Conservation (phyloP, 2,113 vertebrate species). For the Urocolius indicus region DNA sequence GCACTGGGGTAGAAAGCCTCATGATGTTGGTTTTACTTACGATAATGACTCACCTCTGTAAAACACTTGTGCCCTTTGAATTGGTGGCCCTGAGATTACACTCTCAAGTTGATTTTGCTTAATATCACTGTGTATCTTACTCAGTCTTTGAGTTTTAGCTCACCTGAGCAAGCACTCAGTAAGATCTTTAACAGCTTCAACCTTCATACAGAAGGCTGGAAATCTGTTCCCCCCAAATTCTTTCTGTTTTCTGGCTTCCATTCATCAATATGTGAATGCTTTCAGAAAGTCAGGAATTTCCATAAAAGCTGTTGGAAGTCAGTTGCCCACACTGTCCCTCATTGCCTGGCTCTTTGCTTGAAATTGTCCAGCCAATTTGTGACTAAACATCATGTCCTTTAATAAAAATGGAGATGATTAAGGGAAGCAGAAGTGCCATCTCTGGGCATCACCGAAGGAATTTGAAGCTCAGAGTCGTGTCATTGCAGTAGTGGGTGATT, state of each 20-base stretch:
- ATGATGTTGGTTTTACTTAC: not conserved
- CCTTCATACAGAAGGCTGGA: not conserved
- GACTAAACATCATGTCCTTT: not conserved
- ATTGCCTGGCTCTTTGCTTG: not conserved
- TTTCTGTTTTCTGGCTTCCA: not conserved
- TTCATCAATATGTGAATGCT: not conserved
- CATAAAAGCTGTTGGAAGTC: not conserved
- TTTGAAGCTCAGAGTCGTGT: not conserved
- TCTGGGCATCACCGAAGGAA: not conserved
- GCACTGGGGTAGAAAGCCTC: not conserved
- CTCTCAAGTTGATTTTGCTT: not conserved
- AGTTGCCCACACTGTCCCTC: not conserved
- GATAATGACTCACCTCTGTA: not conserved
- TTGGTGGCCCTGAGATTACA: not conserved
- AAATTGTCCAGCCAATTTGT: slow-evolving; percentile 9
- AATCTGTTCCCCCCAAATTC: not conserved
- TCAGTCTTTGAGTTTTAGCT: not conserved
- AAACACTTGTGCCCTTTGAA: not conserved
- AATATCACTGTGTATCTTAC: not conserved
- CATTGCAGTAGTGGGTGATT: not conserved
- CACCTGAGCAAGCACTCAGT: not conserved
- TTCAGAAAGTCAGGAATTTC: not conserved
- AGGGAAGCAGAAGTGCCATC: not conserved
- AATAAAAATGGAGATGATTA: not conserved
- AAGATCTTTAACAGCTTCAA: not conserved